Conservation (phyloP, 2,113 vertebrate genomes). For the Guaruba guarouba region DNA sequence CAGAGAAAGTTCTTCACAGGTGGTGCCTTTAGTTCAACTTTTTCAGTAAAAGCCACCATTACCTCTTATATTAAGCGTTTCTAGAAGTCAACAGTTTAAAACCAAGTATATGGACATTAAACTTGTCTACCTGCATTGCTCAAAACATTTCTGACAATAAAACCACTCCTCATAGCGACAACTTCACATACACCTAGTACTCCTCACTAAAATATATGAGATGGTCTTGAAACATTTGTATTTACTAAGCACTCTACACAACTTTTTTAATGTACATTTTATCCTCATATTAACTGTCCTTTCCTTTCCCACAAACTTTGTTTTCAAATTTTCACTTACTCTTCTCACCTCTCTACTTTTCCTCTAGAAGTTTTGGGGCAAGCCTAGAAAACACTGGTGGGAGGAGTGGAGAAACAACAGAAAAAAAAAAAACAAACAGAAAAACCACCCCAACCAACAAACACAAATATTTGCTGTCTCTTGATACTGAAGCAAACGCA, state of each 20-base stretch:
- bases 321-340: background rate
- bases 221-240: background rate
- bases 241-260: background rate
- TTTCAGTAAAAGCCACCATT: background rate
- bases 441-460: background rate
- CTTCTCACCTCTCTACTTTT: background rate
- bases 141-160: background rate
- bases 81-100: background rate
- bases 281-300: background rate
- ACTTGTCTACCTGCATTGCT: background rate
- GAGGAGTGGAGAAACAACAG: background rate
- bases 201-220: background rate
- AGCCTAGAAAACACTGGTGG: background rate
- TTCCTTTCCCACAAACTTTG: background rate
- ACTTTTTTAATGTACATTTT: background rate
- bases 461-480: fast-evolving
- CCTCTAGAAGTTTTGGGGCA: background rate
- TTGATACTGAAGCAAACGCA: background rate
- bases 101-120: background rate
- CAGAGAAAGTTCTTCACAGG: slow-evolving; percentile 31
- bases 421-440: background rate
- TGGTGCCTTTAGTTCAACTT: background rate
- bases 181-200: background rate
- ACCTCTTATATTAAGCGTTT: background rate
- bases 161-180: background rate